Conservation (phyloP, 2,797 vertebrate genomes). For the Squalus acanthias region DNA sequence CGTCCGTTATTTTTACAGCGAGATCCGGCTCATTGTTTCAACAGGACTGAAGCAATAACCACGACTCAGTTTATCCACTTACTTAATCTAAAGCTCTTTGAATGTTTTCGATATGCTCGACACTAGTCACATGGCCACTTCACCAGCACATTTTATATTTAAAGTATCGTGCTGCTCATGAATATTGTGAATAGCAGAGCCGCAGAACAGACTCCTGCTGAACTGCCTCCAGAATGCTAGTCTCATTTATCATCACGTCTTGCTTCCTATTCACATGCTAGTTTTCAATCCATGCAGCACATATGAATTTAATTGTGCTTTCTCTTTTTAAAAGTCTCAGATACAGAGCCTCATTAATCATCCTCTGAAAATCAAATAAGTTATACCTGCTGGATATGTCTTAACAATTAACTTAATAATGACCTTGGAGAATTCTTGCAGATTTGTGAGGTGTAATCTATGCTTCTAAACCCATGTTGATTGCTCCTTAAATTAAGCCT, state of each 20-base stretch:
- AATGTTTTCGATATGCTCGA: not conserved
- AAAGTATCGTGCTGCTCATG: not conserved
- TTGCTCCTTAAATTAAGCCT: not conserved
- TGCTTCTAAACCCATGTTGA: not conserved
- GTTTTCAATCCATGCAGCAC: not conserved
- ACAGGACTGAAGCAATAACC: not conserved
- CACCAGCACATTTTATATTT: not conserved
- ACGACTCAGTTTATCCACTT: not conserved
- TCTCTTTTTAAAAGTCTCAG: not conserved
- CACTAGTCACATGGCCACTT: not conserved
- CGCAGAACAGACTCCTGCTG: not conserved
- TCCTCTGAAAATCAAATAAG: not conserved
- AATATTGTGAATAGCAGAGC: not conserved
- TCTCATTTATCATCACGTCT: not conserved
- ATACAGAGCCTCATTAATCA: not conserved
- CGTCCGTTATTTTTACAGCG: not conserved
- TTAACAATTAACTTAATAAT: not conserved
- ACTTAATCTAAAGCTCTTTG: not conserved
- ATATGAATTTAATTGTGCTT: not conserved
- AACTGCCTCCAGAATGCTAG: not conserved
- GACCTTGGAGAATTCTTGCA: not conserved
- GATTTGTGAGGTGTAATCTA: not conserved
- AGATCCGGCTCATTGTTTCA: not conserved
- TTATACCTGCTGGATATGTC: not conserved
- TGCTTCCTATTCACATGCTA: not conserved